phyloP scores from a whole-genome alignment of 2,888 invertebrate genomes.

The Yponomeuta malinellus region DNA sequence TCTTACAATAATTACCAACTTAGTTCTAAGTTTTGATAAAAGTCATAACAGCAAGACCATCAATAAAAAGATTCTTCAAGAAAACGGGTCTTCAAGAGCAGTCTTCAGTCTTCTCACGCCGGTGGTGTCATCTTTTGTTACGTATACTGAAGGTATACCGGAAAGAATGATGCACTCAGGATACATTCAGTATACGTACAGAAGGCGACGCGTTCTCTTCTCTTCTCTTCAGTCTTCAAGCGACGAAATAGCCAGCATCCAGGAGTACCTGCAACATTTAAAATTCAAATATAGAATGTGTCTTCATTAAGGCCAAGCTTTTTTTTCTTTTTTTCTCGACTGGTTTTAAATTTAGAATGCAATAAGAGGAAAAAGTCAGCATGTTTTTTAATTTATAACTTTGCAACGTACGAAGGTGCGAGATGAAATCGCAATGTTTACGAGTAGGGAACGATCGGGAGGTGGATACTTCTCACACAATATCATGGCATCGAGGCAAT shows the following conservation, averaged over 20 bases:
- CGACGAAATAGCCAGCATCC: constrained; percentile 20
- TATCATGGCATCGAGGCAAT: constrained; percentile 46
- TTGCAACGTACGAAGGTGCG: not conserved
- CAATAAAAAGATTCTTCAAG: not conserved
- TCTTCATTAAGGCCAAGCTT: not conserved
- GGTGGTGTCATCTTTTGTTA: constrained; percentile 96
- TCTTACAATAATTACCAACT: too few relatives aligned
- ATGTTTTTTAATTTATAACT: not conserved
- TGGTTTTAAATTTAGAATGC: constrained; percentile 1
- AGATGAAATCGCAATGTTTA: constrained; percentile 12
- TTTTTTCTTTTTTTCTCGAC: not conserved
- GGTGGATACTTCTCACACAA: constrained; percentile 43
- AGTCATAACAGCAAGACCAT: not conserved
- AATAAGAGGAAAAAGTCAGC: constrained; percentile 1
- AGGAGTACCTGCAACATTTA: constrained; percentile 36
- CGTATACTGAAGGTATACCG: constrained; percentile 99
- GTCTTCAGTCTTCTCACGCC: constrained; percentile 42
- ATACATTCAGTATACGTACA: constrained; percentile 99
- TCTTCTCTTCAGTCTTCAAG: constrained; percentile 36
- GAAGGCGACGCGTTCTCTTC: constrained; percentile 85
- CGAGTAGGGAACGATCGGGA: constrained; percentile 31
- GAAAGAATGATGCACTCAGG: constrained; percentile 97
- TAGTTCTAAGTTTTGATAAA: not conserved
- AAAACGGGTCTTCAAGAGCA: constrained; percentile 7
- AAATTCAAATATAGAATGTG: constrained; percentile 14